Evolutionary conservation across 2,113 vertebrate species (phyloP).

Genomic region (Ramphastos sulfuratus): DNA sequence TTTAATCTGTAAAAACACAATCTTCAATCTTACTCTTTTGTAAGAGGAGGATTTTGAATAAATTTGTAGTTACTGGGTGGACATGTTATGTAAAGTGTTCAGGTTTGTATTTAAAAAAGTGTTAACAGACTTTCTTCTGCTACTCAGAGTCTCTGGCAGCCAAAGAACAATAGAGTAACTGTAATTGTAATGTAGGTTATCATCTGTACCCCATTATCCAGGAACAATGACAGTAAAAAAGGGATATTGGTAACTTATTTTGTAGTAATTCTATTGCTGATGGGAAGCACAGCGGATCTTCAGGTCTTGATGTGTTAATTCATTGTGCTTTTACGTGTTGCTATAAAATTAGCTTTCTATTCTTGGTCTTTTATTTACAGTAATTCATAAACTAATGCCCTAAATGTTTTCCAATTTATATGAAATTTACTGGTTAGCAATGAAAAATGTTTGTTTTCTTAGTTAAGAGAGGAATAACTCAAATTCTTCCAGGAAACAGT

Average conservation of each 20-base stretch:
- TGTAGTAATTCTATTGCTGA: not conserved
- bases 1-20: not conserved
- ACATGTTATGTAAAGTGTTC: not conserved
- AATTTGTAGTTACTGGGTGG: not conserved
- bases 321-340: not conserved
- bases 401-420: not conserved
- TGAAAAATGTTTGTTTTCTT: not conserved
- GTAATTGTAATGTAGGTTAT: not conserved
- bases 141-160: not conserved
- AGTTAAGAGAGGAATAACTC: not conserved
- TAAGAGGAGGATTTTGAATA: not conserved
- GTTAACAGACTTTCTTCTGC: not conserved
- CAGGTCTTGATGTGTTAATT: not conserved
- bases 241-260: not conserved
- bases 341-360: not conserved
- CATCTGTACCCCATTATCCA: not conserved
- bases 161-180: not conserved
- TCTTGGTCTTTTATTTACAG: not conserved
- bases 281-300: not conserved
- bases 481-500: not conserved
- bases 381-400: not conserved
- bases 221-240: not conserved
- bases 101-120: not conserved
- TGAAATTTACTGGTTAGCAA: not conserved
- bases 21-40: not conserved